Conservation (phyloP, 2,888 invertebrate genomes). For the Molorchus minor region DNA sequence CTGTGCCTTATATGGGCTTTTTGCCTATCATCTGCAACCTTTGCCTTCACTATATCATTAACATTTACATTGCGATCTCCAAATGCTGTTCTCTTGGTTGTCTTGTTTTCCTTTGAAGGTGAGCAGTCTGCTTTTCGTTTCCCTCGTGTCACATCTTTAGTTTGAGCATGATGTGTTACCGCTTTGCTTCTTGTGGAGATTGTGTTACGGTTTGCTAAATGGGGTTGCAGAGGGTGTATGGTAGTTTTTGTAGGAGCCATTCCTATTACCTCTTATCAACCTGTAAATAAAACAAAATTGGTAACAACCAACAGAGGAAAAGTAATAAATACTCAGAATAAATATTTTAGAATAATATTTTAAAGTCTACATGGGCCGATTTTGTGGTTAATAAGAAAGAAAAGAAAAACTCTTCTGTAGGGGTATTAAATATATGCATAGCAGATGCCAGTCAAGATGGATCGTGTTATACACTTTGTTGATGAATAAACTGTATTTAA, state of each 20-base stretch:
- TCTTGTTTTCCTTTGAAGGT: conserved; percentile 76
- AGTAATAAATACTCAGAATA: too few relatives aligned
- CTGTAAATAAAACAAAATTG: too few relatives aligned
- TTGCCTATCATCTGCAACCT: conserved; percentile 47
- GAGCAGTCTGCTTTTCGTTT: conserved; percentile 87
- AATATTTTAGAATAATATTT: too few relatives aligned
- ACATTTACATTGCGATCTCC: conserved; percentile 80
- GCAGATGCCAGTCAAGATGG: too few relatives aligned
- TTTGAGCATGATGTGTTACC: conserved; percentile 31
- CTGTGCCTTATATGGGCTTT: conserved; percentile 17
- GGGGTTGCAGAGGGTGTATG: conserved; percentile 49
- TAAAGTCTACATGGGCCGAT: too few relatives aligned
- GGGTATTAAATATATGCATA: too few relatives aligned
- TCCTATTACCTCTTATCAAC: conserved; percentile 28
- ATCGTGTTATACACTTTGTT: too few relatives aligned
- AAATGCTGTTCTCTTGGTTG: conserved; percentile 83
- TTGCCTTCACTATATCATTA: conserved; percentile 38
- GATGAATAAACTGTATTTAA: too few relatives aligned
- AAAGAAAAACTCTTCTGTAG: too few relatives aligned
- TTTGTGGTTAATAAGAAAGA: too few relatives aligned
- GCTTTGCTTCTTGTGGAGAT: conserved; percentile 66
- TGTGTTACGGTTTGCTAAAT: conserved; percentile 59
- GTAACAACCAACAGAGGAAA: too few relatives aligned
- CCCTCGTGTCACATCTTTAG: conserved; percentile 63
- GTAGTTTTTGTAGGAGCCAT: conserved; percentile 74